Evolutionary conservation across 1,140 invertebrate species (phyloP).

Genomic region (Physella acuta): DNA sequence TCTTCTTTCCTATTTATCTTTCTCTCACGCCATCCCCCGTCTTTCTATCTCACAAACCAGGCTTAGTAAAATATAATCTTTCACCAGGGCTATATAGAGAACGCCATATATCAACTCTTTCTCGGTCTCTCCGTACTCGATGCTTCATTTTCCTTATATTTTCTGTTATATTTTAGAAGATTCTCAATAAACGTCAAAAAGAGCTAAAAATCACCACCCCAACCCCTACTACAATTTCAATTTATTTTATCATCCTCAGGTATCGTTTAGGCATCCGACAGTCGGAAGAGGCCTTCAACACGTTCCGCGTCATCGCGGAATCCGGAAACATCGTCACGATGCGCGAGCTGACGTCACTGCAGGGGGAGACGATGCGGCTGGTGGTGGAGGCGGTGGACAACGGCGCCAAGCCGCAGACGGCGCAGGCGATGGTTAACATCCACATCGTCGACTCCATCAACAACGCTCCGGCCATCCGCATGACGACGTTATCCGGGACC

Average conservation of each 20-base stretch:
- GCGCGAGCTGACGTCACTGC: conserved; percentile 22
- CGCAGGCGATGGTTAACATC: conserved; percentile 69
- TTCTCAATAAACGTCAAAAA: no score
- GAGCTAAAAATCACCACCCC: no score
- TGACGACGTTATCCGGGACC: conserved; percentile 39
- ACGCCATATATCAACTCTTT: no score
- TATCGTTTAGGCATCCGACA: conserved; percentile 64
- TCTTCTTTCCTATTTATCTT: neutral
- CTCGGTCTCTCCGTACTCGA: neutral
- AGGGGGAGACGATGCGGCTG: conserved; percentile 56
- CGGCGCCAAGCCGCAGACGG: conserved; percentile 57
- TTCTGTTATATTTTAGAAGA: neutral
- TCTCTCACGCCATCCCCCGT: neutral
- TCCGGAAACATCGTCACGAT: conserved; percentile 27
- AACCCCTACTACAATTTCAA: no score
- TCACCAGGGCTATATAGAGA: no score
- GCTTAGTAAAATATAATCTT: no score
- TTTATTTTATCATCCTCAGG: no score
- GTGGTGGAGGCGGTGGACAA: conserved; percentile 61
- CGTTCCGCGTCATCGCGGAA: conserved; percentile 27
- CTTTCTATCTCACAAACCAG: neutral
- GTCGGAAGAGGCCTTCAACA: conserved; percentile 26
- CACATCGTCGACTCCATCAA: conserved; percentile 86
- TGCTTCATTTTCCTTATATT: neutral
- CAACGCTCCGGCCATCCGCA: conserved; percentile 82